phyloP scores from a whole-genome alignment of 2,888 invertebrate genomes.

The Cephonodes hylas region DNA sequence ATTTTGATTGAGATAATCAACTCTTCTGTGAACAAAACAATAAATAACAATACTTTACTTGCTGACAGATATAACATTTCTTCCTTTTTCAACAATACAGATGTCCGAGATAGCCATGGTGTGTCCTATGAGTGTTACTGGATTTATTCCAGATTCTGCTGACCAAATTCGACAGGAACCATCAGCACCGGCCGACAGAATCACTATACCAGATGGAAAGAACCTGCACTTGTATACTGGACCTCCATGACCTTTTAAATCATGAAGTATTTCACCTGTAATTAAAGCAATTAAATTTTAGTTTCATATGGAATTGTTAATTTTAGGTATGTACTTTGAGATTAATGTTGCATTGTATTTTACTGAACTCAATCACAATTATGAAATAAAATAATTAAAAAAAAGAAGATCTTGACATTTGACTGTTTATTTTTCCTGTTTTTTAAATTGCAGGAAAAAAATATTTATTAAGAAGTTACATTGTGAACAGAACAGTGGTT shows the following conservation, averaged over 20 bases:
- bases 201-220: constrained; percentile 86
- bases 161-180: constrained; percentile 86
- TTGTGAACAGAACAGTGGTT: no score
- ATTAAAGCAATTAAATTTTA: constrained; percentile 18
- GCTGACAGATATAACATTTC: constrained; percentile 85
- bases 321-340: constrained; percentile 1
- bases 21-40: not conserved
- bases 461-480: no score
- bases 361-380: no score
- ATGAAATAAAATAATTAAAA: no score
- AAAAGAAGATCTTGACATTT: no score
- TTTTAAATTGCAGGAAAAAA: no score
- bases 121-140: constrained; percentile 84
- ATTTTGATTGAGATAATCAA: no score
- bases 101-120: constrained; percentile 83
- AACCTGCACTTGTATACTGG: constrained; percentile 85
- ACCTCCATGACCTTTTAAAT: constrained; percentile 84
- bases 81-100: constrained; percentile 84
- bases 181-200: constrained; percentile 85
- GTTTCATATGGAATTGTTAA: not conserved
- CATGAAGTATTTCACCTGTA: constrained; percentile 65
- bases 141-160: constrained; percentile 84
- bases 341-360: no score
- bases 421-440: no score
- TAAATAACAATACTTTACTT: constrained; percentile 54